Base-by-base conservation (phyloP, 2,113 vertebrate species). In the Danionella cerebrum region DNA sequence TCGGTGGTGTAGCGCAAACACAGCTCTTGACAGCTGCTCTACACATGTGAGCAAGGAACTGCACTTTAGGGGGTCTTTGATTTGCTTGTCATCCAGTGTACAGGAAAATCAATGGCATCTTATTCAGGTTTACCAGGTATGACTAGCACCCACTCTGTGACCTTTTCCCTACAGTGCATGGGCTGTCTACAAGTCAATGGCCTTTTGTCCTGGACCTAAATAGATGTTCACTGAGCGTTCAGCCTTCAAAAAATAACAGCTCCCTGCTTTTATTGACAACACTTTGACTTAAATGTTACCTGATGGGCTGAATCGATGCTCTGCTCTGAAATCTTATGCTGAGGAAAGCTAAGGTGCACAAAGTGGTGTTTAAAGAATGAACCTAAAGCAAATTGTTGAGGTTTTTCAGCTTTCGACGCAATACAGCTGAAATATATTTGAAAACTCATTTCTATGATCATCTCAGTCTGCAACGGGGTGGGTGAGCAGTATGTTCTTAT, bases 61-160 rank as follows among this genome's bases (percentile, higher is more conserved):
- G 7, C 44, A 53, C 67, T 60, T 57, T 67, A 58, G 63, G 44
- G 62, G 59, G 33, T 18, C 67, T 66, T 70, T 70, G 60, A 64
- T 64, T 48, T 36, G 44, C 60, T 35, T 48, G 60, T 24, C 62
- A 55, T 33, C 35, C 50, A 51, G 64, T 38, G 24, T 48, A 54
- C 31, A 27, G 33, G 33, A 50, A 27, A 75, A 75, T 75, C 68
- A 51, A 75, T 71, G 55, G 55, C 41, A 44, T 52, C 55, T 67
- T 71, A 63, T 71, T 71, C 68, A 50, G 41, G 41, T 47, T 67
- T 71, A 55, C 44, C 57, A 71, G 63, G 41, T 55, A 55, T 22
- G 41, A 54, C 63, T 63, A 50, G 35, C 41, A 62, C 53, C 29
- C 19, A 63, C 42, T 35, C 18, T 10, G 19, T 75, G 68, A 75